These are phyloP conservation scores for Aleiodes leptofemur DNA, from an alignment of 2,888 invertebrate species.

Conservation along the genomic window DNA sequence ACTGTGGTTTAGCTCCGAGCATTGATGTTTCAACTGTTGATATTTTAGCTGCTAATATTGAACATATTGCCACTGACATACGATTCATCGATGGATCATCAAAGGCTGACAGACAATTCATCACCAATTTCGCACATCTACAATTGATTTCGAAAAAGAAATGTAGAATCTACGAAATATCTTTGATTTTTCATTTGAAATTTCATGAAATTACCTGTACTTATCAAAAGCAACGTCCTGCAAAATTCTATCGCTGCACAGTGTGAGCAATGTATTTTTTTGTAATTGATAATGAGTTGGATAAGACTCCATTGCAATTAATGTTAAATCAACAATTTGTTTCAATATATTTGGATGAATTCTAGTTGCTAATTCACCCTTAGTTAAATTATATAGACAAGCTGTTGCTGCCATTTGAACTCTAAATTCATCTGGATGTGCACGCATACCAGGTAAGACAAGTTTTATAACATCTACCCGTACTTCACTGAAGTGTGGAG, in stretches of 20 bases:
- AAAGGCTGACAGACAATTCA: constrained; percentile 83
- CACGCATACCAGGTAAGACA: constrained; percentile 76
- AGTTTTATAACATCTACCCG: constrained; percentile 81
- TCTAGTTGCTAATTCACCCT: constrained; percentile 80
- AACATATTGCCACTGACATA: constrained; percentile 88
- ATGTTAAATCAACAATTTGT: constrained; percentile 80
- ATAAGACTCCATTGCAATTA: constrained; percentile 83
- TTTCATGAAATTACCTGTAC: constrained; percentile 70
- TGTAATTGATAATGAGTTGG: constrained; percentile 83
- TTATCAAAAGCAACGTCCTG: constrained; percentile 83
- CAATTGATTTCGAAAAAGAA: constrained; percentile 49
- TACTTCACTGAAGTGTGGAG: constrained; percentile 76
- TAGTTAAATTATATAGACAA: constrained; percentile 84
- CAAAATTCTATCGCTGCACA: constrained; percentile 86
- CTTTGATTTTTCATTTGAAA: too few relatives aligned
- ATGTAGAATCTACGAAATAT: too few relatives aligned
- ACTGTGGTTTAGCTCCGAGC: constrained; percentile 81
- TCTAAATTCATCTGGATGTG: constrained; percentile 78
- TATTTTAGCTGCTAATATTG: constrained; percentile 81
- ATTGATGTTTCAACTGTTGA: constrained; percentile 82
- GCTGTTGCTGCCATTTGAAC: constrained; percentile 87
- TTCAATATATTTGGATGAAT: constrained; percentile 81
- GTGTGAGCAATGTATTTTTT: constrained; percentile 83
- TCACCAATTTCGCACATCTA: constrained; percentile 82
- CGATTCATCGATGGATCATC: constrained; percentile 84